Base-by-base conservation (phyloP, 2,888 invertebrate genomes). In the Perdita meconis region DNA sequence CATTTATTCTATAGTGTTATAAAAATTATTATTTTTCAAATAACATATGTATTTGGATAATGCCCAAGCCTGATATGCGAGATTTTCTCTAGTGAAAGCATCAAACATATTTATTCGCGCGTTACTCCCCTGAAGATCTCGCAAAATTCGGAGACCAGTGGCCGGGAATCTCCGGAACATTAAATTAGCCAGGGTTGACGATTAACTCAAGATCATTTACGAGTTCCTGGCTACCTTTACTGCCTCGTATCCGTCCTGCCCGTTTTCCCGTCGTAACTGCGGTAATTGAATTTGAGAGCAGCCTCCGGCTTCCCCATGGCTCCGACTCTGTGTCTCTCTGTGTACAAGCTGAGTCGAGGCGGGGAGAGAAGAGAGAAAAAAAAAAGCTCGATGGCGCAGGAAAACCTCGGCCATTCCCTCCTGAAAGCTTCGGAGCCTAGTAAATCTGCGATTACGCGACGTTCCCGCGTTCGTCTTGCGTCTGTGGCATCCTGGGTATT, bases 141-240 rank as follows among this genome's bases (percentile, higher is more conserved):
- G 42, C 38, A 42, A 77, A 79, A 72, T 77, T 72, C 56, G 12
- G 34, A 38, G 24, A 26, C 24, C 64, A 44, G 51, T 60, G 59
- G 22, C 56, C 26, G 22, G 75, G 63, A 77, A 77, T 67, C 76
- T 75, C 76, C 60, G 38, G 69, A 55, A 76, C 63, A 77, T 78
- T 78, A 76, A 79, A 79, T 78, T 69, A 74, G 65, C 64, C 51
- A 24, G 59, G 47, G 67, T 79, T 53, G 75, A 86, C 85, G 85
- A 86, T 87, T 86, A 86, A 86, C 80, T 80, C 76, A 64, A 67
- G 75, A 84, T 88, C 83, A 86, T 88, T 87, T 86, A 88, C 76
- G 63, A 77, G 53, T 24, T 6, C n/a, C 51, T 30, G 67, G 44
- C 76, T 76, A 57, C 67, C 67, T 75, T 63, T 47, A 34, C 68